Conservation (phyloP, 1,140 invertebrate species). For the Cyclargus thomasi region DNA sequence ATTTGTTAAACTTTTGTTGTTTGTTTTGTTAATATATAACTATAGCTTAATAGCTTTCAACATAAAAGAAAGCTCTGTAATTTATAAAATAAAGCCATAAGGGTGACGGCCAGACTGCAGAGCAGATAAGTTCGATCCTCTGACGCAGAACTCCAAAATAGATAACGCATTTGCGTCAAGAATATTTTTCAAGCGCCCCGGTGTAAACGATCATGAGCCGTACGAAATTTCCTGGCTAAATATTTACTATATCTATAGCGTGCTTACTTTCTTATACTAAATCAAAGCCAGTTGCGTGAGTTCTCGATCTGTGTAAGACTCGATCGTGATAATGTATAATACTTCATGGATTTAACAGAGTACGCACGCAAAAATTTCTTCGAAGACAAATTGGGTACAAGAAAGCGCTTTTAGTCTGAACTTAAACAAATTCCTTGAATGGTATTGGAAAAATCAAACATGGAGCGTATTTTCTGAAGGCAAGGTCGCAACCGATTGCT, state of each 20-base stretch:
- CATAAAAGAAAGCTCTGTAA: slow-evolving; percentile 19
- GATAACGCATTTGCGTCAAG: slow-evolving; percentile 74
- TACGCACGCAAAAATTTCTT: slow-evolving; percentile 15
- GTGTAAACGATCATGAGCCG: slow-evolving; percentile 62
- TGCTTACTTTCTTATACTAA: slow-evolving; percentile 47
- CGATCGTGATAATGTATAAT: slow-evolving; percentile 33
- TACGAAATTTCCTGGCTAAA: slow-evolving; percentile 66
- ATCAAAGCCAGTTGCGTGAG: slow-evolving; percentile 28
- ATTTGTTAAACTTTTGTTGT: too few relatives aligned
- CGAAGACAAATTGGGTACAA: neutral
- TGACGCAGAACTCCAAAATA: slow-evolving; percentile 72
- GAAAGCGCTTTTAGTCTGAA: neutral
- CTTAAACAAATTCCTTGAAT: neutral
- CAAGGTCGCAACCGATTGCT: slow-evolving; percentile 66
- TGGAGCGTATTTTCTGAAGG: slow-evolving; percentile 53
- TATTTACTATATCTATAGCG: slow-evolving; percentile 46
- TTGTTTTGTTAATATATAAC: too few relatives aligned
- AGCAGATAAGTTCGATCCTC: slow-evolving; percentile 57
- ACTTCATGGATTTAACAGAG: slow-evolving; percentile 26
- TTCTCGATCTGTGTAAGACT: slow-evolving; percentile 26
- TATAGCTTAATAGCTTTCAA: too few relatives aligned
- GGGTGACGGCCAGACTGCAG: slow-evolving; percentile 62
- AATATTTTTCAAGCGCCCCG: slow-evolving; percentile 65
- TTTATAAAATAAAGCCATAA: slow-evolving; percentile 18
- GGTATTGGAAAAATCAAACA: slow-evolving; percentile 53